These are phyloP conservation scores for Drosophila pseudoobscura DNA, from an alignment of 1,140 invertebrate species.

Conservation along the genomic window DNA sequence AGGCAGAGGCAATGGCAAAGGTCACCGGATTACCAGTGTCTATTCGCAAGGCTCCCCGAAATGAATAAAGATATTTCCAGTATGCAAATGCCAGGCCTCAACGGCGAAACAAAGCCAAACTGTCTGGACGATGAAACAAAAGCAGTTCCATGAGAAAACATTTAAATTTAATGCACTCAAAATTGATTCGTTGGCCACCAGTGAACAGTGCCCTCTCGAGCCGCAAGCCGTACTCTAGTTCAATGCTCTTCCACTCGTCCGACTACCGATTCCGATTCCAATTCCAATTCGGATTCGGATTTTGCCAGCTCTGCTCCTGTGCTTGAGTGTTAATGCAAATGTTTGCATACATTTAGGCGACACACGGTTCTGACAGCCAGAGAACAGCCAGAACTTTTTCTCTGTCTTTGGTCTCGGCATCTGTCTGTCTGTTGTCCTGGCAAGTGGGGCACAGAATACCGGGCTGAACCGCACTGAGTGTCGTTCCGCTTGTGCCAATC, in stretches of 20 bases:
- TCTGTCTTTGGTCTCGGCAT: slow-evolving; percentile 5
- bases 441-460: slow-evolving; percentile 3
- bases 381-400: background rate
- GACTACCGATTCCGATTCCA: background rate
- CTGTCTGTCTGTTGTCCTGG: slow-evolving; percentile 18
- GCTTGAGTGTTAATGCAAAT: slow-evolving; percentile 55
- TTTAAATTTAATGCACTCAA: slow-evolving; percentile 77
- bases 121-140: slow-evolving; percentile 65
- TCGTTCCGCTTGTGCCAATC: slow-evolving; percentile 37
- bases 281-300: slow-evolving; percentile 5
- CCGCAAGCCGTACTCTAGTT: slow-evolving; percentile 26
- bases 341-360: slow-evolving; percentile 61
- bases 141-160: slow-evolving; percentile 49
- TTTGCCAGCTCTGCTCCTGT: background rate
- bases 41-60: slow-evolving; percentile 46
- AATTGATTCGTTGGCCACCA: slow-evolving; percentile 65
- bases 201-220: background rate
- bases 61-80: slow-evolving; percentile 61
- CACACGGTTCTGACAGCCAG: slow-evolving; percentile 20
- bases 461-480: slow-evolving; percentile 2
- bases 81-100: slow-evolving; percentile 62
- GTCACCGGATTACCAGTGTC: slow-evolving; percentile 51
- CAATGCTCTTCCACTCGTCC: slow-evolving; percentile 38
- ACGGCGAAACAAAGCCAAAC: slow-evolving; percentile 48
- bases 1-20: slow-evolving; percentile 41